A percentile compares a stretch with the other conserved stretches of the same genome.
These are phyloP conservation scores for Melanaphis sacchari DNA, from an alignment of 1,140 invertebrate species.

Conservation along the genomic window DNA sequence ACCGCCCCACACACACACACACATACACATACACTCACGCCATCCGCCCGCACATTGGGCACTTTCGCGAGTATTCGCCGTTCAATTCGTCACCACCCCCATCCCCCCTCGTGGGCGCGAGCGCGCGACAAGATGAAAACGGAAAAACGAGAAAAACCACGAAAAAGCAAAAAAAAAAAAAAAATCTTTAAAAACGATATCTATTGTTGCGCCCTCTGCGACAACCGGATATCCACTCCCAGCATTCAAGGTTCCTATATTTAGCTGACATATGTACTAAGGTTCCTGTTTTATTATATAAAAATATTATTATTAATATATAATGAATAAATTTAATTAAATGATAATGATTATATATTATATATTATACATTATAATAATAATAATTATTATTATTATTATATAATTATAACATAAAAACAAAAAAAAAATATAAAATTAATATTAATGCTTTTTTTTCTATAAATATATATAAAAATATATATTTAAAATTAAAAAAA, in stretches of 20 bases:
- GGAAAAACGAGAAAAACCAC: neutral
- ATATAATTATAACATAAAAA: neutral
- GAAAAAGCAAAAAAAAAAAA: neutral
- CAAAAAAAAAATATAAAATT: slow-evolving; percentile 59
- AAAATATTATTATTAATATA: slow-evolving; percentile 50
- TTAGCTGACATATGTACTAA: slow-evolving; percentile 65
- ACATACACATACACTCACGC: neutral
- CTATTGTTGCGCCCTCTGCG: slow-evolving; percentile 13
- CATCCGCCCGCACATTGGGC: neutral
- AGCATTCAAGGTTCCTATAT: slow-evolving; percentile 65
- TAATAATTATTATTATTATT: neutral
- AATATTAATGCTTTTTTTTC: slow-evolving; percentile 61
- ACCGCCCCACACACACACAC: neutral
- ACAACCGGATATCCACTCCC: slow-evolving; percentile 61
- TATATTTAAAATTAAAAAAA: slow-evolving; percentile 34
- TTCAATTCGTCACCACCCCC: neutral
- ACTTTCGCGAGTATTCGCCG: neutral
- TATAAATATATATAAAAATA: slow-evolving; percentile 55
- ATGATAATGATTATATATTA: slow-evolving; percentile 61
- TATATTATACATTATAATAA: slow-evolving; percentile 57
- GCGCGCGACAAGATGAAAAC: neutral
- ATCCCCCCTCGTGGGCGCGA: neutral
- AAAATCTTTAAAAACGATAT: neutral
- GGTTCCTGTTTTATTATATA: slow-evolving; percentile 64
- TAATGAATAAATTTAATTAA: slow-evolving; percentile 61